Conservation (phyloP, 53 echinoderm and acorn worm species). For the Astropecten irregularis region DNA sequence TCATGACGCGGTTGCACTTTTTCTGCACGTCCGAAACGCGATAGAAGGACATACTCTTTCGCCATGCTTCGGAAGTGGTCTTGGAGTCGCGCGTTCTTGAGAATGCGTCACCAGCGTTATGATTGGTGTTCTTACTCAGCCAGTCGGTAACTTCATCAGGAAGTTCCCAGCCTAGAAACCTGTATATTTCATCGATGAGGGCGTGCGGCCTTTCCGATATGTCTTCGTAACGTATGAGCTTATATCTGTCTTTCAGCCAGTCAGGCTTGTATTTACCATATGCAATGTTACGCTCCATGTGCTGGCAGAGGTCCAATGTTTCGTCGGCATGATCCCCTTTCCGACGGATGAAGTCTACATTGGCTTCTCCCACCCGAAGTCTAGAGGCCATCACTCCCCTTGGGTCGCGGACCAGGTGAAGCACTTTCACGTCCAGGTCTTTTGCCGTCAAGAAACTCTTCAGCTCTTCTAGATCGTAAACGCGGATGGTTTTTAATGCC, state of each 20-base stretch:
- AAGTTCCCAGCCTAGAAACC: slow-evolving; percentile 36
- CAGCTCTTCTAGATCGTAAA: slow-evolving; percentile 56
- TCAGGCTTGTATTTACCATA: slow-evolving; percentile 36
- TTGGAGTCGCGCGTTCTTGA: slow-evolving; percentile 20
- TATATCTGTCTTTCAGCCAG: slow-evolving; percentile 70
- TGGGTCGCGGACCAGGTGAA: slow-evolving; percentile 86
- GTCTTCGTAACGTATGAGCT: slow-evolving; percentile 80
- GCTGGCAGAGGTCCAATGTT: slow-evolving; percentile 66
- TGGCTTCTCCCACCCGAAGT: slow-evolving; percentile 28
- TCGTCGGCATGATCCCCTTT: slow-evolving; percentile 56
- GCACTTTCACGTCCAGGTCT: slow-evolving; percentile 59
- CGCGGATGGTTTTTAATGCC: slow-evolving; percentile 77
- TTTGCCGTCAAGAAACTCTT: slow-evolving; percentile 37
- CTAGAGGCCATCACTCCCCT: slow-evolving; percentile 80
- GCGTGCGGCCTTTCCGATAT: slow-evolving; percentile 57
- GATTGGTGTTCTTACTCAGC: slow-evolving; percentile 60
- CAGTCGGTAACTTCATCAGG: slow-evolving; percentile 30
- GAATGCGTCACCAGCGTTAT: neutral
- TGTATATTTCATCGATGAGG: slow-evolving; percentile 46
- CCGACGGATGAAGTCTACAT: slow-evolving; percentile 66
- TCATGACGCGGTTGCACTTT: slow-evolving; percentile 49
- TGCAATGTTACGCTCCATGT: slow-evolving; percentile 63
- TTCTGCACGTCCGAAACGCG: slow-evolving; percentile 50
- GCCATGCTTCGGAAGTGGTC: slow-evolving; percentile 47
- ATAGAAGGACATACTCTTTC: slow-evolving; percentile 23